phyloP scores from a whole-genome alignment of 2,113 vertebrate genomes.

The Platysteira castanea region DNA sequence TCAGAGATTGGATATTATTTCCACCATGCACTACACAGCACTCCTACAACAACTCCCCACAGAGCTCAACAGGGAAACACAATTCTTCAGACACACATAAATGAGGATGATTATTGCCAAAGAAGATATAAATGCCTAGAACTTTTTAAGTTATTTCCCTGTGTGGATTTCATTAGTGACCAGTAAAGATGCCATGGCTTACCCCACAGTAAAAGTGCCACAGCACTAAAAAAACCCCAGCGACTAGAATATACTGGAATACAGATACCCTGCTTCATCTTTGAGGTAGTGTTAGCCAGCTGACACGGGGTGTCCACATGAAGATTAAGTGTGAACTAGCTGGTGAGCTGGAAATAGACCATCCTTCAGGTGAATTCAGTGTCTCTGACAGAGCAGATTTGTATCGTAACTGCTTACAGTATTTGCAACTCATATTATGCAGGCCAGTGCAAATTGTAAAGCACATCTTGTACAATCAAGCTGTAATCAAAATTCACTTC shows the following conservation, averaged over 20 bases:
- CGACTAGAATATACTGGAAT: neutral
- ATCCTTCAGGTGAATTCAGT: neutral
- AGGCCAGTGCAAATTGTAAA: neutral
- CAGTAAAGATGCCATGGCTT: neutral
- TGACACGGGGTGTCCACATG: neutral
- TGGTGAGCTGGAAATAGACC: neutral
- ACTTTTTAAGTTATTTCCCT: neutral
- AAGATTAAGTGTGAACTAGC: neutral
- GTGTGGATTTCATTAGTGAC: neutral
- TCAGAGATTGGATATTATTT: neutral
- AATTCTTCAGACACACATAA: neutral
- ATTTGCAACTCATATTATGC: slow-evolving; percentile 12
- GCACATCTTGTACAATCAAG: slow-evolving; percentile 4
- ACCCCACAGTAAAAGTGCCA: neutral
- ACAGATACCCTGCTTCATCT: neutral
- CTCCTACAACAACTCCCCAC: neutral
- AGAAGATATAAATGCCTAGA: neutral
- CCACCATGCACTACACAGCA: neutral
- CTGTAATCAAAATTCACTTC: neutral
- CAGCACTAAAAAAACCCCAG: neutral
- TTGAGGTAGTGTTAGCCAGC: neutral
- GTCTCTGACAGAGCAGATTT: neutral
- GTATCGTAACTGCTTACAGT: neutral
- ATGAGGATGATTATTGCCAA: neutral
- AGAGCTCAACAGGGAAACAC: neutral